Evolutionary conservation across 2,888 invertebrate genomes (phyloP).

Genomic region (Gibbula magus): DNA sequence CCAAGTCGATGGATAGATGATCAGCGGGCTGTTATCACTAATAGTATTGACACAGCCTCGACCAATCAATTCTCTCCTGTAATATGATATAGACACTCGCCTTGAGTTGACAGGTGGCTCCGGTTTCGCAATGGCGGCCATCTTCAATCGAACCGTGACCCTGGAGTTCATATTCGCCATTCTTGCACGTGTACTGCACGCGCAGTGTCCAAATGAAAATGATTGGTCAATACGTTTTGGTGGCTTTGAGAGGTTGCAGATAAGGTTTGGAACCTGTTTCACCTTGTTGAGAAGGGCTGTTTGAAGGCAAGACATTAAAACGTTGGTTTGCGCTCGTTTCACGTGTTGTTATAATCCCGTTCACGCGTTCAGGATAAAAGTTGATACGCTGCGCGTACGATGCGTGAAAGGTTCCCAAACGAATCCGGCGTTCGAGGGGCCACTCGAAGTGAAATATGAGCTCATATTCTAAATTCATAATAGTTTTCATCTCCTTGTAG

Average conservation of each 20-base stretch:
- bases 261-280: background rate
- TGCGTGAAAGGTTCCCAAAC: background rate
- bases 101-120: background rate
- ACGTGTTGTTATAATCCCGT: background rate
- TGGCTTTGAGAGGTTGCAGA: background rate
- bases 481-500: background rate
- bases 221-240: conserved; percentile 1
- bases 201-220: conserved; percentile 4
- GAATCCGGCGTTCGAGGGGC: background rate
- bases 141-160: conserved; percentile 8
- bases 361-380: conserved; percentile 11
- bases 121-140: background rate
- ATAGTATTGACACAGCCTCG: conserved; percentile 9
- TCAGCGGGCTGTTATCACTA: background rate
- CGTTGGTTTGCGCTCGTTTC: conserved; percentile 1
- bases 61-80: background rate
- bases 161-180: conserved; percentile 4
- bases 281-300: background rate
- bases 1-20: too few relatives aligned
- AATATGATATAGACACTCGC: conserved; percentile 5
- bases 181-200: conserved; percentile 29
- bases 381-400: background rate
- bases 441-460: background rate
- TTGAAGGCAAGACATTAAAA: conserved; percentile 13
- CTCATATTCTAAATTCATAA: conserved; percentile 13